phyloP scores from a whole-genome alignment of 2,888 invertebrate species.

The Acleris literana region DNA sequence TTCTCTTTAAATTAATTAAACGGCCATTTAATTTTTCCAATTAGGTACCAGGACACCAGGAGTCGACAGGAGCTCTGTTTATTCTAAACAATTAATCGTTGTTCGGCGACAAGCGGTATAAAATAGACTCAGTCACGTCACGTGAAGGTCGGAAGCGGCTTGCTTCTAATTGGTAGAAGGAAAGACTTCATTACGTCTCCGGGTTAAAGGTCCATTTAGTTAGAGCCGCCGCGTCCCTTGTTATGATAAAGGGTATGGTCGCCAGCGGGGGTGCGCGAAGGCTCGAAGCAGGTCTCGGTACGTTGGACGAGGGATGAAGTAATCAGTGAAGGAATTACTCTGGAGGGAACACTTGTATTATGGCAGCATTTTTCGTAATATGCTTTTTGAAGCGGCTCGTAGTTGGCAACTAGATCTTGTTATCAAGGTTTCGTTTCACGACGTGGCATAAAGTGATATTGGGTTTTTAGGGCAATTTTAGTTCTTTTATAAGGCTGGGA shows the following conservation, averaged over 20 bases:
- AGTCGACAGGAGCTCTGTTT: slow-evolving; percentile 42
- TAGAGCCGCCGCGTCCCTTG: slow-evolving; percentile 38
- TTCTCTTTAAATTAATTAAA: slow-evolving; percentile 21
- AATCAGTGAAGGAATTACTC: slow-evolving; percentile 53
- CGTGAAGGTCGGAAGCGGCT: slow-evolving; percentile 45
- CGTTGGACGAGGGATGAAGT: slow-evolving; percentile 43
- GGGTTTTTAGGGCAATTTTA: not conserved
- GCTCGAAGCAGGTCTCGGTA: slow-evolving; percentile 37
- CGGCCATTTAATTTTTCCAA: slow-evolving; percentile 32
- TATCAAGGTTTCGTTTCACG: not conserved
- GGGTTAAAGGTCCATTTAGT: slow-evolving; percentile 44
- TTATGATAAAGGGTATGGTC: slow-evolving; percentile 35
- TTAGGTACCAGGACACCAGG: slow-evolving; percentile 42
- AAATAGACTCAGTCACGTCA: slow-evolving; percentile 41
- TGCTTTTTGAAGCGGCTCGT: slow-evolving; percentile 15
- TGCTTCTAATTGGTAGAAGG: slow-evolving; percentile 36
- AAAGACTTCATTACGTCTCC: slow-evolving; percentile 52
- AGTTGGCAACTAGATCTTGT: slow-evolving; percentile 3
- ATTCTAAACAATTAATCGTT: slow-evolving; percentile 45
- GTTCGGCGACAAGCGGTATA: slow-evolving; percentile 31
- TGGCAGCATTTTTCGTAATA: slow-evolving; percentile 42
- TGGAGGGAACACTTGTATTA: slow-evolving; percentile 47
- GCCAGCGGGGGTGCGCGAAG: not conserved
- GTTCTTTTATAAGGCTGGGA: no score
- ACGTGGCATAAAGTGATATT: not conserved